Conservation (phyloP, 2,888 invertebrate genomes). For the Dasysyrphus albostriatus region DNA sequence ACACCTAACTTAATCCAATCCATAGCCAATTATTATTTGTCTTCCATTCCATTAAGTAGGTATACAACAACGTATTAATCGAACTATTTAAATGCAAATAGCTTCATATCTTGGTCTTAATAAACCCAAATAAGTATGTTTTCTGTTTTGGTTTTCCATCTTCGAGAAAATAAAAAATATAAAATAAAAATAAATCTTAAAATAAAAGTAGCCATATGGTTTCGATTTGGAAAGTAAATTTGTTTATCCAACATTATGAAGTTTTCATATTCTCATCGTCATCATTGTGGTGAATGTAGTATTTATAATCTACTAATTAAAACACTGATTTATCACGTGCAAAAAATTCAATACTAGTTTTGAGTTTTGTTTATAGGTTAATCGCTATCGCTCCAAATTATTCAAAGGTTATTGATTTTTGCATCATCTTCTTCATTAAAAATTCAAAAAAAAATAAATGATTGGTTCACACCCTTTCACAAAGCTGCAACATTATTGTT, state of each 20-base stretch:
- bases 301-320: background rate
- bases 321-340: background rate
- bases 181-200: background rate
- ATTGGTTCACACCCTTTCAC: background rate
- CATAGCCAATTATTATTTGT: background rate
- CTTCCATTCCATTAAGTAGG: background rate
- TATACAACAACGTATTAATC: constrained; percentile 18
- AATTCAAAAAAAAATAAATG: background rate
- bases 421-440: background rate
- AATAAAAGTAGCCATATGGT: background rate
- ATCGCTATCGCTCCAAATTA: background rate
- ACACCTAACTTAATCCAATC: background rate
- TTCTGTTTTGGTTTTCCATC: constrained; percentile 1
- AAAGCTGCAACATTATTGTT: too few relatives aligned
- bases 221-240: constrained; percentile 7
- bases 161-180: background rate
- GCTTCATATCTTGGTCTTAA: background rate
- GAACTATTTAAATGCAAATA: background rate
- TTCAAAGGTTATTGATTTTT: constrained; percentile 12
- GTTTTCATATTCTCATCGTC: background rate
- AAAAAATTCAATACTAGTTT: background rate
- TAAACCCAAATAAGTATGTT: background rate
- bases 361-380: constrained; percentile 21
- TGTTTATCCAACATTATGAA: background rate
- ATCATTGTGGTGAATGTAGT: background rate